These are phyloP conservation scores for Bimastos eiseni DNA, from an alignment of 2,888 invertebrate genomes.

Conservation along the genomic window DNA sequence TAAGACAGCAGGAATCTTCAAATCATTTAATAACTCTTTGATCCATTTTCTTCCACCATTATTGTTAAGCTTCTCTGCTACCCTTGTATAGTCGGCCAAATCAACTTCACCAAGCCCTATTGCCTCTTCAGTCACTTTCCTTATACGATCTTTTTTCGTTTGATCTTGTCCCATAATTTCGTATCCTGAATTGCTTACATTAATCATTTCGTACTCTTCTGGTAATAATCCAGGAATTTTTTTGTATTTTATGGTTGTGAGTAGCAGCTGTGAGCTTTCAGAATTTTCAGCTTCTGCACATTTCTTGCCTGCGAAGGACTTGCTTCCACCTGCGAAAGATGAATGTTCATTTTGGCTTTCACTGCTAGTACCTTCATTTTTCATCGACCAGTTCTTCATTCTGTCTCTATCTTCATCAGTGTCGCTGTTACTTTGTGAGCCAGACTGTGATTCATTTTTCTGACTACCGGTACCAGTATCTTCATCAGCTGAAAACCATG, in stretches of 20 bases:
- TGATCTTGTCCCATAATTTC: background rate
- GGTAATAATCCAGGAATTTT: background rate
- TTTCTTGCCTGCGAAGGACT: background rate
- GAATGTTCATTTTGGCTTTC: background rate
- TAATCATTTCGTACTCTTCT: background rate
- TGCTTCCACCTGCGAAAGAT: background rate
- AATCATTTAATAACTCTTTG: background rate
- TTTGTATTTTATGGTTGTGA: background rate
- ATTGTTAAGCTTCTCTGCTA: background rate
- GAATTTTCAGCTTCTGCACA: background rate
- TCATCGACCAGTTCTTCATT: background rate
- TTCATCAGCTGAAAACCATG: background rate
- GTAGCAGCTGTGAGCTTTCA: background rate
- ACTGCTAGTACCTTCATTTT: background rate
- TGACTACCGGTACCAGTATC: background rate
- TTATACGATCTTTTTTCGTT: background rate
- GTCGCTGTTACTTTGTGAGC: background rate
- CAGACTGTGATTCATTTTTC: background rate
- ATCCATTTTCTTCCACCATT: background rate
- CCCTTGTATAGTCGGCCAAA: background rate
- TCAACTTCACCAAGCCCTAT: background rate
- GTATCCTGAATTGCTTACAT: background rate
- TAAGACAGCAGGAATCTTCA: background rate
- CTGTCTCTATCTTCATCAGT: background rate
- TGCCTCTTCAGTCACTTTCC: background rate